Evolutionary conservation across 2,888 invertebrate genomes (phyloP), one percentile per base, ranked within the genome.

Genomic region (Lithophane leautieri): DNA sequence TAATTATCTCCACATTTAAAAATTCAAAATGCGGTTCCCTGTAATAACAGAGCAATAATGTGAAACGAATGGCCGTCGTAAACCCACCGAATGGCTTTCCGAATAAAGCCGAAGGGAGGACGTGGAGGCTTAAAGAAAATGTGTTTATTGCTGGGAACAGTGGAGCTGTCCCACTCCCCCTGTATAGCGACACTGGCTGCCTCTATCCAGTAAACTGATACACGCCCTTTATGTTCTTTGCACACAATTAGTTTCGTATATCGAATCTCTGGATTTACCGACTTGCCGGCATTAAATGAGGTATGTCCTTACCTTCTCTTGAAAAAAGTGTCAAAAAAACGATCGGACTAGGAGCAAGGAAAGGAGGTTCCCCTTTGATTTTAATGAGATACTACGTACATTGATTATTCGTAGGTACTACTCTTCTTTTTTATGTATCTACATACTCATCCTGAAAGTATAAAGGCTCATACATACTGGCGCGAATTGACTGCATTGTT

Each of bases 1-100:
- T 82, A 84, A 88, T 87, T 83, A 84, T 84, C 79, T 75, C 61
- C 71, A 81, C 77, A 62, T 85, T 89, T 92, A 90, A 87, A 91
- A 92, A 92, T 92, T 92, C 89, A 90, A 90, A 92, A 89, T 87
- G 90, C 80, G 90, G 84, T 90, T 86, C 89, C 85, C 87, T 89
- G 91, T 91, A 93, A 93, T 94, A 94, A 92, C 90, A 91, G 86
- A 90, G 92, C 92, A 91, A 93, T 95, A 94, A 94, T 92, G 90
- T 82, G 91, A 91, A 92, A 93, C 91, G 92, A 93, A 94, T 93
- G 91, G 90, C 89, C 82, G 91, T 88, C 91, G 91, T 94, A 92
- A 93, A 94, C 91, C 90, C 91, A 88, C 90, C 86, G 86, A 93
- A 95, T 94, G 91, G 93, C 90, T 92, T 93, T 92, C 89, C 92